Evolutionary conservation across 2,888 invertebrate genomes (phyloP).

Genomic region (Clusia tigrina): DNA sequence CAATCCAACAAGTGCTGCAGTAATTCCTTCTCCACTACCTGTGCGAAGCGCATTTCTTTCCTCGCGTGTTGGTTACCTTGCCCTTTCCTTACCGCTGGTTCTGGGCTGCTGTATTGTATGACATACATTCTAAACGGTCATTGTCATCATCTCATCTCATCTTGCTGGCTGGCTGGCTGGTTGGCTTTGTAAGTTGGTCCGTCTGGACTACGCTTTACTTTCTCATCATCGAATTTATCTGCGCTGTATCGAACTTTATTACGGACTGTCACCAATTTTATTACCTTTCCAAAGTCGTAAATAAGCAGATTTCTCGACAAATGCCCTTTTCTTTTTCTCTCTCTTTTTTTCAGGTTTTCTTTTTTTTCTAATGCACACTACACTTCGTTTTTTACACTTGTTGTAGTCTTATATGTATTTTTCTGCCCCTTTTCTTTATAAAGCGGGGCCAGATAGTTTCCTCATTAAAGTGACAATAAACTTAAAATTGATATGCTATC

Average conservation of each 20-base stretch:
- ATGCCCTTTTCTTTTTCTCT: neutral
- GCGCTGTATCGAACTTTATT: neutral
- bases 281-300: slow-evolving; percentile 22
- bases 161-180: no score
- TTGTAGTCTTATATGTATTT: neutral
- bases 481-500: slow-evolving; percentile 9
- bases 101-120: slow-evolving; percentile 17
- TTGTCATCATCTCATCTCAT: no score
- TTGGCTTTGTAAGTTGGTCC: no score
- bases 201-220: slow-evolving; percentile 13
- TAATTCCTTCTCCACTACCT: no score
- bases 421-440: neutral
- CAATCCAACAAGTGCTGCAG: no score
- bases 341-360: neutral
- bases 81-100: no score
- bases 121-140: slow-evolving; percentile 26
- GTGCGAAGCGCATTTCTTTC: no score
- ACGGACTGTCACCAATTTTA: slow-evolving; percentile 13
- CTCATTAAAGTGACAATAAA: neutral
- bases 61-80: no score
- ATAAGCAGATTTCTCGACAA: slow-evolving; percentile 2
- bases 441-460: neutral
- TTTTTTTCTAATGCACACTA: neutral
- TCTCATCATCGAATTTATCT: slow-evolving; percentile 7
- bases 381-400: neutral